Base-by-base conservation (phyloP, 2,113 vertebrate genomes). In the Aviceda subcristata region DNA sequence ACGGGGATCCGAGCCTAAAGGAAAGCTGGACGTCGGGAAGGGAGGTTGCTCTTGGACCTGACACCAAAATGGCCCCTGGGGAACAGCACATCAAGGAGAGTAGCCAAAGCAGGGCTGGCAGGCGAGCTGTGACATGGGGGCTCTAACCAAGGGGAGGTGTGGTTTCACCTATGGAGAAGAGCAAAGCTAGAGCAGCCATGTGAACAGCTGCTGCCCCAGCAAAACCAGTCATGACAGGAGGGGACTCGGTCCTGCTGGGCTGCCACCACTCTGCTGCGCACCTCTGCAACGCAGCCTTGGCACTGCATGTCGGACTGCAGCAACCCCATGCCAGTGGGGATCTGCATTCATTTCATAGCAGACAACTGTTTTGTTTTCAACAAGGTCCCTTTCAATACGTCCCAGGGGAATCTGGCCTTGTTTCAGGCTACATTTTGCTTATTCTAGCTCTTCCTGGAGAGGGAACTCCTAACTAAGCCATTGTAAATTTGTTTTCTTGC, bases 401-500 rank as follows among this genome's bases (percentile, higher is more conserved):
- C 84, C 45, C 41, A 80, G 59, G 48, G 29, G 45, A 82, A 66
- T 30, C 63, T 91, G 69, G 62, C 71, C 30, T 50, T 66, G 18
- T 85, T 92, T 95, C 84, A 69, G 29, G 10, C 27, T 43, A 56
- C 1, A 2, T 64, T 91, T 87, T 95, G 89, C 57, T 94, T 97
- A 92, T 66, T 82, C 50, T 66, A 87, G 57, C 41, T 69, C 89
- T 91, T 95, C 86, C 86, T 94, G 89, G 62, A 94, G 71, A 63
- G n/a, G 38, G 23, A 91, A 91, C 46, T 95, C 50, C 62, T 73
- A 89, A 71, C 76, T 29, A 85, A 92, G 48, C 48, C 57, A 69
- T 63, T 87, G 73, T 72, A 91, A 81, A 82, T 81, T 91, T 92
- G 72, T 74, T 93, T 95, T 79, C 84, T 95, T 92, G 41, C 39